Base-by-base conservation (phyloP, 2,113 vertebrate species). In the Misgurnus anguillicaudatus region DNA sequence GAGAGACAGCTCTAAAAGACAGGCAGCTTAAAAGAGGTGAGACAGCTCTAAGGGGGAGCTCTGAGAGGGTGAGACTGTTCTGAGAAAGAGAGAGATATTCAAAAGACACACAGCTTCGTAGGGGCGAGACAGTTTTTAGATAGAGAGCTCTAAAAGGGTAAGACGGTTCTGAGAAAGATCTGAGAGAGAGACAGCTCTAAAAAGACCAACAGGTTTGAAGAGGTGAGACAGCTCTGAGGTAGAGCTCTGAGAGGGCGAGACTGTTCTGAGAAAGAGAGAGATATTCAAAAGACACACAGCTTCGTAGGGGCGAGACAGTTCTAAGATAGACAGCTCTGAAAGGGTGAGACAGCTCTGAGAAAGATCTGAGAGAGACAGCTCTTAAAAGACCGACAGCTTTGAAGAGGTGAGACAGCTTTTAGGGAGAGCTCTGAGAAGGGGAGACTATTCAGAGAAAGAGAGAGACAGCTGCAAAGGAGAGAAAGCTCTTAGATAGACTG, bases 1-100 rank as follows among this genome's bases (percentile, higher is more conserved):
- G 55, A 81, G 24, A 53, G 78, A 57, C 67, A 65, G 45, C 65
- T 73, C 11, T 55, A n/a, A 14, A 66, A n/a, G n/a, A n/a, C 17
- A 38, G 39, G 2, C 24, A 24, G 24, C 24, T 24, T 24, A 1
- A 2, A 24, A 1, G 42, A 78, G 53, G 42, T 45, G 42, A 65
- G 36, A 63, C 42, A 45, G 42, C 42, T 45, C 9, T 38, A 58
- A 60, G 73, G 75, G 61, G 14, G 58, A 83, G 47, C 53, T 45
- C 47, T 14, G 75, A 17, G 66, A 24, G 58, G 42, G 9, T 45
- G 42, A 80, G 72, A 69, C 48, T 39, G 55, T 53, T 73, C 38
- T 42, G 53, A 72, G 69, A 69, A 5, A 31, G 48, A 61, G 39
- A 65, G 5, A 57, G 47, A 9, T 13, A 55, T 6, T 16, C n/a